Conservation (phyloP, 2,113 vertebrate species). For the Platysteira castanea region DNA sequence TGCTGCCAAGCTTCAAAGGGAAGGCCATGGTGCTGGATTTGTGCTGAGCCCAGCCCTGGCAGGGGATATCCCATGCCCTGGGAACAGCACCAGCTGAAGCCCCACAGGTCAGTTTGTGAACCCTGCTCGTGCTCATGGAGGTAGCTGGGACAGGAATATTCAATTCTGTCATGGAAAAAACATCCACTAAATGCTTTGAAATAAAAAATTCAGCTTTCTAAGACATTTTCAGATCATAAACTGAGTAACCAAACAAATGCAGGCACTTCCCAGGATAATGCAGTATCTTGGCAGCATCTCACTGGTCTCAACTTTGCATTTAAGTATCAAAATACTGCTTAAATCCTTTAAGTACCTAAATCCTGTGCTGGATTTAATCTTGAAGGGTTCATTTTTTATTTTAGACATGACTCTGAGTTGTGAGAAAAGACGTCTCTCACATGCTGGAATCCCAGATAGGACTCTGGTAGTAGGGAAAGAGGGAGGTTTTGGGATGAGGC, state of each 20-base stretch:
- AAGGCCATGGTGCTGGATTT: background rate
- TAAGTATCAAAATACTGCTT: constrained; percentile 58
- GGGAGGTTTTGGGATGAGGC: background rate
- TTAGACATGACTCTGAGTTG: background rate
- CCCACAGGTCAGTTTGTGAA: background rate
- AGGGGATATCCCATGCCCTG: background rate
- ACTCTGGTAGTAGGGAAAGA: background rate
- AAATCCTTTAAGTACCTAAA: constrained; percentile 66
- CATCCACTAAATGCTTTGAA: background rate
- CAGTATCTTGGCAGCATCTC: constrained; percentile 59
- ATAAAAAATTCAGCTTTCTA: background rate
- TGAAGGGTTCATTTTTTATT: constrained; percentile 57
- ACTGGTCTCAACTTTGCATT: constrained; percentile 43
- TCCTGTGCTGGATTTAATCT: constrained; percentile 61
- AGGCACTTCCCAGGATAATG: constrained; percentile 24
- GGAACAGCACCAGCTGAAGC: background rate
- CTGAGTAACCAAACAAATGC: background rate
- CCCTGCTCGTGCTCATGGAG: background rate
- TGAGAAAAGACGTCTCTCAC: constrained; percentile 4
- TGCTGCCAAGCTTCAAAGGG: background rate
- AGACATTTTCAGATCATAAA: constrained; percentile 2
- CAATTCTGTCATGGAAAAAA: background rate
- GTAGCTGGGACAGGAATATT: background rate
- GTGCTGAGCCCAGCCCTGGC: background rate
- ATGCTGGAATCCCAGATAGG: background rate